These are phyloP conservation scores for Octonoba sinensis DNA, from an alignment of 2,888 invertebrate genomes.

Conservation along the genomic window DNA sequence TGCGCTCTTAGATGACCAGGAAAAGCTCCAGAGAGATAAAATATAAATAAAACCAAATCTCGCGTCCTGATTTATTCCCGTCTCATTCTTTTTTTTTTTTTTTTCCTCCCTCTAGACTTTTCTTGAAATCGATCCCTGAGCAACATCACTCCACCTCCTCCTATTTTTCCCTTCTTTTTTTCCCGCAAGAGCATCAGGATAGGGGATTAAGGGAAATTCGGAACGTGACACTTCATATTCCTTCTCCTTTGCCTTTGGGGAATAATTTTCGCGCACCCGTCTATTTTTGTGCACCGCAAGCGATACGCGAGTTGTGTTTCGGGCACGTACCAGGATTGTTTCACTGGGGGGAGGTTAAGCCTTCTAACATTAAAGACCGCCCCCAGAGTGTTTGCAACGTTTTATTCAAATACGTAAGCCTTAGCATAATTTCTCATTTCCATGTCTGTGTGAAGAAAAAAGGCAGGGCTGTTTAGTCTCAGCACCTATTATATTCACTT, in stretches of 20 bases:
- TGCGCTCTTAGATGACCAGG: background rate
- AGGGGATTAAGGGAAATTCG: conserved; percentile 61
- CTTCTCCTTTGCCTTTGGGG: conserved; percentile 34
- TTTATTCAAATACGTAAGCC: too few relatives aligned
- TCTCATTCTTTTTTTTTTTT: conserved; percentile 10
- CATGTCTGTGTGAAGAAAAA: too few relatives aligned
- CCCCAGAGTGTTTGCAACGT: too few relatives aligned
- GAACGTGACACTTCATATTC: conserved; percentile 64
- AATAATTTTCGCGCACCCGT: conserved; percentile 51
- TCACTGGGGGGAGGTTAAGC: background rate
- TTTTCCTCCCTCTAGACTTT: background rate
- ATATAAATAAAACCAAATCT: conserved; percentile 48
- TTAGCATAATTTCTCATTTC: too few relatives aligned
- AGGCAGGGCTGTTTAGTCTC: too few relatives aligned
- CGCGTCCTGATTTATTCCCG: conserved; percentile 55
- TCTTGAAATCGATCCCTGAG: conserved; percentile 25
- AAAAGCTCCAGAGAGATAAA: conserved; percentile 14
- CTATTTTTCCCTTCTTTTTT: conserved; percentile 2
- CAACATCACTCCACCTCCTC: background rate
- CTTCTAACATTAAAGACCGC: background rate
- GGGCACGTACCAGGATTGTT: conserved; percentile 5
- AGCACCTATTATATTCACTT: too few relatives aligned
- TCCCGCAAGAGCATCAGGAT: conserved; percentile 50
- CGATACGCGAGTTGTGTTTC: background rate
- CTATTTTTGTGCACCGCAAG: conserved; percentile 2